Conservation (phyloP, 2,888 invertebrate species). For the Netelia virgata region DNA sequence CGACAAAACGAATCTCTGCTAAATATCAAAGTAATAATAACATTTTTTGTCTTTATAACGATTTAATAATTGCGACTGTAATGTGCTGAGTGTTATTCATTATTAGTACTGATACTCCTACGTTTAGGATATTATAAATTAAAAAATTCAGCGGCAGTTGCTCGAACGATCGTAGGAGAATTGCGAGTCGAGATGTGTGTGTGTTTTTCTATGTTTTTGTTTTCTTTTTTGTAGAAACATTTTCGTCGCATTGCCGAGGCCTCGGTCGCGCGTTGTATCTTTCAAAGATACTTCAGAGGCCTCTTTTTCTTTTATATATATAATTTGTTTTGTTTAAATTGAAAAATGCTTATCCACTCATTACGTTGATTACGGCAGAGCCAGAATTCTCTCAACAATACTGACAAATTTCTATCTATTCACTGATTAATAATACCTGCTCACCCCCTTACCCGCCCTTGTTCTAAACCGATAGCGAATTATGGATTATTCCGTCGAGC, state of each 20-base stretch:
- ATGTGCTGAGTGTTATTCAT: conserved; percentile 39
- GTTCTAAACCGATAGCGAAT: conserved; percentile 24
- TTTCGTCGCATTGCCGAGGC: conserved; percentile 33
- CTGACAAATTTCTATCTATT: conserved; percentile 56
- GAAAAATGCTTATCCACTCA: conserved; percentile 34
- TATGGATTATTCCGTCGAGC: conserved; percentile 33
- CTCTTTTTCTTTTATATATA: conserved; percentile 16
- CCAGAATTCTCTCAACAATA: conserved; percentile 46
- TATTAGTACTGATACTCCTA: conserved; percentile 39
- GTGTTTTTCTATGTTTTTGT: background rate
- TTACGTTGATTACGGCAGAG: conserved; percentile 36
- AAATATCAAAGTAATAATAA: conserved; percentile 56
- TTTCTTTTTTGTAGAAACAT: conserved; percentile 8
- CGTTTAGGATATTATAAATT: conserved; percentile 45
- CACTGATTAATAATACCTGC: conserved; percentile 23
- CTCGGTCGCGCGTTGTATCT: conserved; percentile 37
- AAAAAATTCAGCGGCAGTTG: conserved; percentile 42
- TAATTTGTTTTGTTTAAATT: conserved; percentile 18
- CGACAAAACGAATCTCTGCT: conserved; percentile 36
- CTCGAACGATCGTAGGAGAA: conserved; percentile 45
- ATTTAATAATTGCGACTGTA: conserved; percentile 45
- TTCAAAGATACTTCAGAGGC: conserved; percentile 49
- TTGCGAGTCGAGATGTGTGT: conserved; percentile 29
- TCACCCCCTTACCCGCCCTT: conserved; percentile 7
- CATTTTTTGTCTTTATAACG: conserved; percentile 44